Percentiles rank a stretch among this genome's conserved stretches.
These are phyloP conservation scores for Phallusia fumigata DNA, from an alignment of 23 tunicate genomes.

Conservation along the genomic window DNA sequence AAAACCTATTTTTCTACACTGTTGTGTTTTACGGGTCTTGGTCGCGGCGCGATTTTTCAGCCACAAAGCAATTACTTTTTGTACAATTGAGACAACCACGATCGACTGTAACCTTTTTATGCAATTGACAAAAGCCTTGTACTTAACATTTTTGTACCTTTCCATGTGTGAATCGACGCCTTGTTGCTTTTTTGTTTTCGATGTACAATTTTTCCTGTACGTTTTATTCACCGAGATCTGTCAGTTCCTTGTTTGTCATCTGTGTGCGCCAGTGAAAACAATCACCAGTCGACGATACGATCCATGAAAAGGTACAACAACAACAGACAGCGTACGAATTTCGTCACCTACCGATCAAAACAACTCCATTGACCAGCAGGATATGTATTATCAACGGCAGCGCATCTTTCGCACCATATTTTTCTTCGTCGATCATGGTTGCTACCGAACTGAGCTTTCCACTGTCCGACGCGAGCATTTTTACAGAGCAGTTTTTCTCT, in stretches of 20 bases:
- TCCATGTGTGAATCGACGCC: neutral
- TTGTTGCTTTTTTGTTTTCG: neutral
- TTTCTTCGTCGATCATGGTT: too few species aligned
- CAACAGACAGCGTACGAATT: too few species aligned
- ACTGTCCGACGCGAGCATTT: constrained; percentile 7
- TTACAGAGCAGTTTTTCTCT: neutral
- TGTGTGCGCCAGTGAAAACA: too few species aligned
- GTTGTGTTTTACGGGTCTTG: neutral
- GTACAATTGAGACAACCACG: constrained; percentile 1
- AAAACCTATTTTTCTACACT: constrained; percentile 15
- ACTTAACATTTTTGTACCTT: neutral
- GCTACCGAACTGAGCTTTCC: too few species aligned
- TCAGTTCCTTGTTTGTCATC: neutral
- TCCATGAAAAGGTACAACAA: too few species aligned
- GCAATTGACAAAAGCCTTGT: constrained; percentile 10
- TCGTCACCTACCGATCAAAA: too few species aligned
- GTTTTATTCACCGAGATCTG: neutral
- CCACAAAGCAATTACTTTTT: neutral
- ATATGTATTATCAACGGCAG: too few species aligned
- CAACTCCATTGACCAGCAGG: too few species aligned
- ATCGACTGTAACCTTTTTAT: neutral
- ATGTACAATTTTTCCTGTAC: neutral
- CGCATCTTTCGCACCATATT: too few species aligned
- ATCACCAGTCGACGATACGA: too few species aligned
- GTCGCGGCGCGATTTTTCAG: neutral